Conservation (phyloP, 1,140 invertebrate species). For the Bombus confusus region DNA sequence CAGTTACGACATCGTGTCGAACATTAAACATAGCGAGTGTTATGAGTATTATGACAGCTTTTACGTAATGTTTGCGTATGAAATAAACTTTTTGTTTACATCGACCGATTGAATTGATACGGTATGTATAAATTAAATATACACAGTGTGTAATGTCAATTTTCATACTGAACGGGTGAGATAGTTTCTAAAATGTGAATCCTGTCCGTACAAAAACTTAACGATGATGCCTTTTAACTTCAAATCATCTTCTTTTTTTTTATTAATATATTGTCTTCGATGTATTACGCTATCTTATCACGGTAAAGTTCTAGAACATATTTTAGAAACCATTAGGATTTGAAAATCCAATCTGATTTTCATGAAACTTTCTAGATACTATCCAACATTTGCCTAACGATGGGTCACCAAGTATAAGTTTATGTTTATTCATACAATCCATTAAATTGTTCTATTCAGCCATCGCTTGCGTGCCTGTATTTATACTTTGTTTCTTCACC, state of each 20-base stretch:
- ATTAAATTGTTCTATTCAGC: slow-evolving; percentile 44
- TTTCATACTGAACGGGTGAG: slow-evolving; percentile 27
- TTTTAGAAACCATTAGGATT: slow-evolving; percentile 59
- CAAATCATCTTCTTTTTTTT: slow-evolving; percentile 30
- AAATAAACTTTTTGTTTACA: slow-evolving; percentile 17
- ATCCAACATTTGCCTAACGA: slow-evolving; percentile 47
- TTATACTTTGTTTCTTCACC: slow-evolving; percentile 64
- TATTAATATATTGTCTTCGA: slow-evolving; percentile 64
- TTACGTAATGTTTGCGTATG: slow-evolving; percentile 28
- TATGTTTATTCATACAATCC: slow-evolving; percentile 4
- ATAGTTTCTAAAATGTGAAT: slow-evolving; percentile 45
- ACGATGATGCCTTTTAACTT: slow-evolving; percentile 54
- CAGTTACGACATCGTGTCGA: slow-evolving; percentile 36
- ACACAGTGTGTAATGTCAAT: slow-evolving; percentile 22
- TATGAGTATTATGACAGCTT: slow-evolving; percentile 43
- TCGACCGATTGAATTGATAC: slow-evolving; percentile 22
- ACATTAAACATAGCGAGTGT: slow-evolving; percentile 62
- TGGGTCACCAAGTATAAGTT: slow-evolving; percentile 24
- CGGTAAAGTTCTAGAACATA: slow-evolving; percentile 51
- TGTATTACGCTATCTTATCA: slow-evolving; percentile 64
- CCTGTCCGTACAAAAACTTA: slow-evolving; percentile 59
- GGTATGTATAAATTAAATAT: slow-evolving; percentile 6
- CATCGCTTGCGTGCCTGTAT: slow-evolving; percentile 23
- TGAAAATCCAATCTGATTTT: slow-evolving; percentile 52
- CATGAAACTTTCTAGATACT: slow-evolving; percentile 51